These are phyloP conservation scores for Podilymbus podiceps DNA, from an alignment of 2,113 vertebrate species.

Conservation along the genomic window DNA sequence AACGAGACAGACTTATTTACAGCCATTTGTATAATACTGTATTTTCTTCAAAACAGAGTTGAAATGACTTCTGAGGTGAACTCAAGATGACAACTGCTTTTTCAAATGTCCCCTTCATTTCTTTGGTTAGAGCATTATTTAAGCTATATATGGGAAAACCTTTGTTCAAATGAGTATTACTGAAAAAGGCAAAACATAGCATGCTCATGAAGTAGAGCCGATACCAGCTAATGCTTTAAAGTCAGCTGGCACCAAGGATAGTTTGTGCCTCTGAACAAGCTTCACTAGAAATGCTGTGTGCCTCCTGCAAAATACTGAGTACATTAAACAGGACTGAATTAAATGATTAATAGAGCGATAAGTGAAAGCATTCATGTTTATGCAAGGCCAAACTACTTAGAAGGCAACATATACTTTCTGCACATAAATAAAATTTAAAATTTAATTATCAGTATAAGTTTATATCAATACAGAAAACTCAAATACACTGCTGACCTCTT, in stretches of 20 bases:
- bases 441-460: neutral
- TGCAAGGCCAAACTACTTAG: neutral
- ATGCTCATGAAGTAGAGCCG: neutral
- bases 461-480: fast-evolving
- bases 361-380: neutral
- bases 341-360: neutral
- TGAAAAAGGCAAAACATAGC: constrained; percentile 13
- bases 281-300: neutral
- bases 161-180: neutral
- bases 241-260: neutral
- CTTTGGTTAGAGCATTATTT: neutral
- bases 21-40: neutral
- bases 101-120: neutral
- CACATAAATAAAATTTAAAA: neutral
- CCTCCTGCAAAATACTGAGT: neutral
- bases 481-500: neutral
- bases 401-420: neutral
- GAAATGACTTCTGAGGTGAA: neutral
- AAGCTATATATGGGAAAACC: neutral
- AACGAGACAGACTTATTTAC: neutral
- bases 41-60: neutral
- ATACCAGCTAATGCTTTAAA: neutral
- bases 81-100: neutral
- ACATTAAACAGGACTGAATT: neutral
- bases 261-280: neutral